A percentile compares a stretch with the other conserved stretches of the same genome.
phyloP scores from a whole-genome alignment of 2,797 vertebrate species.

The Propithecus deckenii region DNA sequence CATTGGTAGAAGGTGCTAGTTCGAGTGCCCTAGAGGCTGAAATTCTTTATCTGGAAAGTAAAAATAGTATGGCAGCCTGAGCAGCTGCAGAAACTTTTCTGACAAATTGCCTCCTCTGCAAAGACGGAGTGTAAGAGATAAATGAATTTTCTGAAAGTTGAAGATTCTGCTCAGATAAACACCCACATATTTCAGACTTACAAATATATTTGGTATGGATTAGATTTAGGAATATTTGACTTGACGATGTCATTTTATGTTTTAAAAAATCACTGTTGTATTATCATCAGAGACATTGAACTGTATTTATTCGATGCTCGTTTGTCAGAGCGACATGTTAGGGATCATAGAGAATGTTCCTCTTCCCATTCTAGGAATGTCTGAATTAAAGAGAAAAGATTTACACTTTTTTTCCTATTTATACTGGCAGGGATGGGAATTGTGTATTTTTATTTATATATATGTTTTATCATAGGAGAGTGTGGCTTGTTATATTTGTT shows the following conservation, averaged over 20 bases:
- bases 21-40: conserved; percentile 49
- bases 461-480: background rate
- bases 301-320: background rate
- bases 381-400: background rate
- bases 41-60: conserved; percentile 59
- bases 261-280: conserved; percentile 47
- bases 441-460: background rate
- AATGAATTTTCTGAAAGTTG: conserved; percentile 49
- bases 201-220: background rate
- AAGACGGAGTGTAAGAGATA: background rate
- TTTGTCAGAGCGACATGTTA: background rate
- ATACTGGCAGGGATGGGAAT: background rate
- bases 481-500: background rate
- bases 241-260: conserved; percentile 46
- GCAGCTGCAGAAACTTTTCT: background rate
- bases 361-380: background rate
- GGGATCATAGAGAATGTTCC: background rate
- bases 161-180: conserved; percentile 53
- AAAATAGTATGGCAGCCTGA: conserved; percentile 34
- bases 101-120: background rate
- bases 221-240: conserved; percentile 53
- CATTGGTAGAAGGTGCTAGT: conserved; percentile 46
- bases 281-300: background rate
- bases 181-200: conserved; percentile 39
- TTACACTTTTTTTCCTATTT: background rate